Evolutionary conservation across 2,888 invertebrate species (phyloP).

Genomic region (Cancer borealis): DNA sequence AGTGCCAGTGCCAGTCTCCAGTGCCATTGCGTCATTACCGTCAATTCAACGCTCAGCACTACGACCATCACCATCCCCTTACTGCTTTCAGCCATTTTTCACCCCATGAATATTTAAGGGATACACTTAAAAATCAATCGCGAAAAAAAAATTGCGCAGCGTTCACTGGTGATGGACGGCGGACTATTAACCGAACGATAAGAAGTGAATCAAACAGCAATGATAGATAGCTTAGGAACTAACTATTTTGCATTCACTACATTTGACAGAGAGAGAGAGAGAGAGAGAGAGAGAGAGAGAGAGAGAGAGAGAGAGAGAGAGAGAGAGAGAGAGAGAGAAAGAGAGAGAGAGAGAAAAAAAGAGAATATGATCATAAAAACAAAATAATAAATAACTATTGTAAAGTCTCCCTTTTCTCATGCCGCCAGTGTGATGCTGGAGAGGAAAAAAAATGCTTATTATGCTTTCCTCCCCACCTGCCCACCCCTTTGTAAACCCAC

Average conservation of each 20-base stretch:
- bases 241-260: not conserved
- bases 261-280: too few species aligned
- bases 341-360: too few species aligned
- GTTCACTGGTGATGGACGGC: not conserved
- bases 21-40: not conserved
- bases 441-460: not conserved
- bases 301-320: too few species aligned
- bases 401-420: not conserved
- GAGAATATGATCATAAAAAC: too few species aligned
- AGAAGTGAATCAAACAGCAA: not conserved
- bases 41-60: not conserved
- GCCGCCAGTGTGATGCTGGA: not conserved
- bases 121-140: not conserved
- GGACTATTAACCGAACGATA: constrained; percentile 5
- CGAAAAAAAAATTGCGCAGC: not conserved
- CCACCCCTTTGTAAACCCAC: constrained; percentile 1
- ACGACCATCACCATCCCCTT: not conserved
- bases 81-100: not conserved
- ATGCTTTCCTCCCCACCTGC: not conserved
- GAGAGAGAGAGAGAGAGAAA: too few species aligned
- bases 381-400: too few species aligned
- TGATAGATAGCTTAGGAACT: not conserved
- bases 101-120: not conserved
- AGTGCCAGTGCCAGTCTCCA: not conserved
- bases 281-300: too few species aligned